phyloP scores from a whole-genome alignment of 2,113 vertebrate species.

The Muntiacus reevesi region DNA sequence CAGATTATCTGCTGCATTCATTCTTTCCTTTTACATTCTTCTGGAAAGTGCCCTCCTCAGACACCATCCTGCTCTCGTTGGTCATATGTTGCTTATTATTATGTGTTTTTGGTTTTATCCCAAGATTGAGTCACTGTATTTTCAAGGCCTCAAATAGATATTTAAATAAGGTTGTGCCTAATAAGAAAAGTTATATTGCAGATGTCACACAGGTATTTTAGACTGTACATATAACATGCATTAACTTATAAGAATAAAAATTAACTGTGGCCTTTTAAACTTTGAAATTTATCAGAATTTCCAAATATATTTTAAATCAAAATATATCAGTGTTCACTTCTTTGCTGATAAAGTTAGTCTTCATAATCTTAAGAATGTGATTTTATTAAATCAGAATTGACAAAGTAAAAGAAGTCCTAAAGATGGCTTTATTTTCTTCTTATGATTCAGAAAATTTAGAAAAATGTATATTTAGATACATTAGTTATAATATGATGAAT shows the following conservation, averaged over 20 bases:
- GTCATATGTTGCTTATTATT: neutral
- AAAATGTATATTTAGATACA: neutral
- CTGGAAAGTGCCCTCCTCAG: neutral
- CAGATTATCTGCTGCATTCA: neutral
- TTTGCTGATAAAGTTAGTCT: neutral
- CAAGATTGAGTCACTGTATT: neutral
- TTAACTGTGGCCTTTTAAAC: neutral
- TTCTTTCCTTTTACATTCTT: rapidly evolving
- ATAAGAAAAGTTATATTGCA: neutral
- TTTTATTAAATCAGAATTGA: neutral
- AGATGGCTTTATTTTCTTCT: neutral
- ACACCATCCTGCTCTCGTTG: neutral
- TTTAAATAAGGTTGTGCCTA: neutral
- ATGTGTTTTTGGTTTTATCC: neutral
- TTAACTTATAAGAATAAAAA: neutral
- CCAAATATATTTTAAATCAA: neutral
- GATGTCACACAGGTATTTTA: rapidly evolving
- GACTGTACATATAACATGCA: rapidly evolving
- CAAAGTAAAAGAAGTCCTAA: neutral
- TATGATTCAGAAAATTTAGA: neutral
- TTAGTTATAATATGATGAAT: neutral
- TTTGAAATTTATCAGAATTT: neutral
- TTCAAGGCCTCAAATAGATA: neutral
- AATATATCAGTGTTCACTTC: neutral
- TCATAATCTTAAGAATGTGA: neutral